Evolutionary conservation across 2,113 vertebrate species (phyloP), one percentile per base, ranked within the genome.

Genomic region (Neoarius graeffei): DNA sequence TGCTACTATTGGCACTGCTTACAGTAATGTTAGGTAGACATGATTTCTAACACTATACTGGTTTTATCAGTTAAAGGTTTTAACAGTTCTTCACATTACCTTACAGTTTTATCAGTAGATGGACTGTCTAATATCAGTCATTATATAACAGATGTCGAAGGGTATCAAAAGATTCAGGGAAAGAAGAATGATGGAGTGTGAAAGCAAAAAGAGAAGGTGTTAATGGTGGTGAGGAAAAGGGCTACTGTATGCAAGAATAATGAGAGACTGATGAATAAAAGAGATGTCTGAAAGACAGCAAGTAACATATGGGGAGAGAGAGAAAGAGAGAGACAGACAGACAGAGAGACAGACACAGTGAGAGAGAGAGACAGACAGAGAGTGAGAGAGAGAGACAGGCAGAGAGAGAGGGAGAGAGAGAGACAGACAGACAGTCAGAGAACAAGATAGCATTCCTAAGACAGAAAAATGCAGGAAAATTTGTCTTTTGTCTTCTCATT

Each of bases 11-110:
- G 57, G 86, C 81, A 84, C 86, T 84, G 71, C 20, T 84, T 59
- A 88, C 27, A 88, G 86, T 84, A 74, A 84, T 83, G 86, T 88
- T 88, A 84, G 60, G 23, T 84, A 77, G 71, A 88, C 86, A 83
- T 87, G 59, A 85, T 92, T 93, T 91, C 92, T 90, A 92, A 93
- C 85, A 85, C 89, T 91, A 92, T 60, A 88, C 82, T 77, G 54
- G 81, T 83, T 64, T 84, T 84, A 82, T 82, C 80, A 82, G 80
- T 81, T 81, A 81, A 81, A 20, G 9, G 27, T 82, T n/a, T 60
- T 87, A 50, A 62, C 42, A 83, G 66, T 74, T 74, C 25, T 82
- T 69, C 54, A 82, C 80, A 73, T 80, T 80, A 80, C 59, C 67
- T 62, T 62, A 83, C 67, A 52, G 8, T 60, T 27, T 74, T 82